Conservation (phyloP, 1,140 invertebrate species). For the Eurytemora carolleeae region DNA sequence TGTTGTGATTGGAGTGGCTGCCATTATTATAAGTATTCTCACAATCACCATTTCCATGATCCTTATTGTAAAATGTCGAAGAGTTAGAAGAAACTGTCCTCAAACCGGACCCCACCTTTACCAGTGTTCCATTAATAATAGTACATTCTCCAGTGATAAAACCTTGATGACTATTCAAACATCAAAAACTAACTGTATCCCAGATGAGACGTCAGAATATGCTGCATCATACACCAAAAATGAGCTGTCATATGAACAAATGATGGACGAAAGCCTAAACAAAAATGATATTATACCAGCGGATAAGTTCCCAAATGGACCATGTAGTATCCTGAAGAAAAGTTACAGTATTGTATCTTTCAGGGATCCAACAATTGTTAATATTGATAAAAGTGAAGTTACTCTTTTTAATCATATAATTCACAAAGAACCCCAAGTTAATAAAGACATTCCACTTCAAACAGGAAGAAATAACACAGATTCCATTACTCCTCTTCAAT, state of each 20-base stretch:
- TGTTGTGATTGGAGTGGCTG: not conserved
- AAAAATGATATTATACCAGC: not conserved
- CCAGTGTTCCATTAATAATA: not conserved
- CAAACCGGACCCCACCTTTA: not conserved
- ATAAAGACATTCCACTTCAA: too few species aligned
- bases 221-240: not conserved
- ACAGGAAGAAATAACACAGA: not conserved
- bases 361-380: not conserved
- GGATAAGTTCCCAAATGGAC: not conserved
- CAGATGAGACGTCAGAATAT: not conserved
- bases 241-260: not conserved
- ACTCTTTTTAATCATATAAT: too few species aligned
- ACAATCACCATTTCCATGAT: not conserved
- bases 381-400: not conserved
- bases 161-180: not conserved
- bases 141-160: not conserved
- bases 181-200: not conserved
- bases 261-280: not conserved
- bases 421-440: too few species aligned
- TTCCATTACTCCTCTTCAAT: too few species aligned
- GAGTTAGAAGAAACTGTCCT: not conserved
- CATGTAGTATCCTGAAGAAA: not conserved
- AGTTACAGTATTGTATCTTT: not conserved
- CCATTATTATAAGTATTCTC: not conserved
- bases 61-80: not conserved